These are phyloP conservation scores for Pharmacophagus antenor DNA, from an alignment of 2,888 invertebrate species.

Conservation along the genomic window DNA sequence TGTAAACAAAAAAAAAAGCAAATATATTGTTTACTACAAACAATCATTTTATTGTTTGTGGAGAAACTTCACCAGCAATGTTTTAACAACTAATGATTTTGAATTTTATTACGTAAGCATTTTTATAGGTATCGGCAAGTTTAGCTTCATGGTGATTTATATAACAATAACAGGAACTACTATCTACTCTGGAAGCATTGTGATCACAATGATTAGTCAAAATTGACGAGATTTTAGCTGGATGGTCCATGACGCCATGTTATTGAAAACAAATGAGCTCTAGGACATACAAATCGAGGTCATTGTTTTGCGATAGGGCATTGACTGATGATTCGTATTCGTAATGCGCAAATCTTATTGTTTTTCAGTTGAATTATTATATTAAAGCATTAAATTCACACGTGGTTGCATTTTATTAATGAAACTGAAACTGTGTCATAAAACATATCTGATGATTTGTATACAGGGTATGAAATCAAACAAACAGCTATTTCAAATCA, in stretches of 20 bases:
- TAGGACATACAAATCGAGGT: slow-evolving; percentile 58
- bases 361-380: neutral
- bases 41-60: slow-evolving; percentile 56
- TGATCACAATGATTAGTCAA: slow-evolving; percentile 60
- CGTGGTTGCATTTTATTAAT: too few species aligned
- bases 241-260: slow-evolving; percentile 69
- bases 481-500: too few species aligned
- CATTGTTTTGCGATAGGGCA: slow-evolving; percentile 48
- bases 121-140: slow-evolving; percentile 73
- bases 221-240: slow-evolving; percentile 42
- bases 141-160: slow-evolving; percentile 71
- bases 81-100: slow-evolving; percentile 54
- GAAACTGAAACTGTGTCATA: too few species aligned
- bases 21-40: slow-evolving; percentile 48
- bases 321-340: slow-evolving; percentile 37
- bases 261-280: slow-evolving; percentile 50
- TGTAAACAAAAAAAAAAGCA: slow-evolving; percentile 50
- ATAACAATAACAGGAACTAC: slow-evolving; percentile 78
- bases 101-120: slow-evolving; percentile 53
- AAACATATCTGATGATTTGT: too few species aligned
- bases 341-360: neutral
- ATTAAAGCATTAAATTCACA: too few species aligned
- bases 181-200: slow-evolving; percentile 44
- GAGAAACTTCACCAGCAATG: slow-evolving; percentile 45
- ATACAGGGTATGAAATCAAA: too few species aligned